Evolutionary conservation across 2,888 invertebrate genomes (phyloP).

Genomic region (Acronicta aceris): DNA sequence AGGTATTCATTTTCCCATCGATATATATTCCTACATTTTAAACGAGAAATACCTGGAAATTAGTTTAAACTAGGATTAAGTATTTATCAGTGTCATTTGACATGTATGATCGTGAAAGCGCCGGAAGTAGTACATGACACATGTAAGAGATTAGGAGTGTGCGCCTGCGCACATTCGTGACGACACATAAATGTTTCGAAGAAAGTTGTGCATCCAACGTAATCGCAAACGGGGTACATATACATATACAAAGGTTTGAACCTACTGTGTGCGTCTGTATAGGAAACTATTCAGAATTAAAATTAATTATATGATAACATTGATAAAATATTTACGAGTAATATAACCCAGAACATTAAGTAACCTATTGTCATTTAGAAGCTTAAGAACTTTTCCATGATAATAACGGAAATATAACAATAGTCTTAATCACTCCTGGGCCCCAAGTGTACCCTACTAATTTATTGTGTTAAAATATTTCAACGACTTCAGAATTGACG

Average conservation of each 20-base stretch:
- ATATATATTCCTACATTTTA: too few relatives aligned
- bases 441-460: too few relatives aligned
- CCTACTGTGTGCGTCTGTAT: background rate
- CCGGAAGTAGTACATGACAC: conserved; percentile 67
- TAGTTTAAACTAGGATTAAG: conserved; percentile 36
- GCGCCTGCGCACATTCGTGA: conserved; percentile 55
- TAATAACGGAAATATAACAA: background rate
- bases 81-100: conserved; percentile 52
- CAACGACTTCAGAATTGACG: too few relatives aligned
- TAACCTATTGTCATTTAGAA: background rate
- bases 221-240: conserved; percentile 1
- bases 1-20: too few relatives aligned
- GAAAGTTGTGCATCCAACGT: conserved; percentile 39
- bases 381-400: background rate
- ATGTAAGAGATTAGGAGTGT: conserved; percentile 60
- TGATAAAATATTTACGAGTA: too few relatives aligned
- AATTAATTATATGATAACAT: background rate
- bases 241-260: too few relatives aligned
- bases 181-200: conserved; percentile 51
- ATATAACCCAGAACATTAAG: background rate
- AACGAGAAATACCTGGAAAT: too few relatives aligned
- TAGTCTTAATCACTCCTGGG: too few relatives aligned
- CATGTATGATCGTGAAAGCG: conserved; percentile 62
- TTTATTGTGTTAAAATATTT: too few relatives aligned
- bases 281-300: background rate